Percentiles rank a stretch among this genome's conserved stretches.
Conservation (phyloP, 2,888 invertebrate genomes). For the Nomada hirtipes region DNA sequence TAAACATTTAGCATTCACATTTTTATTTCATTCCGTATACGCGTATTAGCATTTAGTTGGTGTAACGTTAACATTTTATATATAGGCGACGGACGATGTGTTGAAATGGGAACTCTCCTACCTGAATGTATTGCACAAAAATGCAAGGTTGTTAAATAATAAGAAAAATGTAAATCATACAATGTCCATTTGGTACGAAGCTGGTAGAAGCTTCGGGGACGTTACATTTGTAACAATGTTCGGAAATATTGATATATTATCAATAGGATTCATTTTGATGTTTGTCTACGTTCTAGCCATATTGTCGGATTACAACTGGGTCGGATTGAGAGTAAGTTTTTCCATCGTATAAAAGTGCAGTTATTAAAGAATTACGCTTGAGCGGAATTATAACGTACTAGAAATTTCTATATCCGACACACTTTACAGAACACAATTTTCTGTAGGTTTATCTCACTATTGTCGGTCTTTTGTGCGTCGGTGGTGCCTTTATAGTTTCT, state of each 20-base stretch:
- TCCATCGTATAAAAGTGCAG: background rate
- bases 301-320: conserved; percentile 90
- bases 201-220: conserved; percentile 89
- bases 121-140: conserved; percentile 70
- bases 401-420: background rate
- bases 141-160: conserved; percentile 63
- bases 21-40: background rate
- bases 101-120: conserved; percentile 78
- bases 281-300: conserved; percentile 90
- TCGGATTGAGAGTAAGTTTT: conserved; percentile 88
- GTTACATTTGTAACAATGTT: conserved; percentile 89
- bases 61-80: conserved; percentile 16
- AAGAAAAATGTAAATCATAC: conserved; percentile 46
- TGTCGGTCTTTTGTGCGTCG: conserved; percentile 90
- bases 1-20: background rate
- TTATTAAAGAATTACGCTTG: background rate
- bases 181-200: conserved; percentile 76
- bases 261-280: conserved; percentile 89
- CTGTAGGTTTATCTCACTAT: conserved; percentile 87
- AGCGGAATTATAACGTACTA: background rate
- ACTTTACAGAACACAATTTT: background rate
- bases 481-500: conserved; percentile 90
- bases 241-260: conserved; percentile 89
- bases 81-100: conserved; percentile 79
- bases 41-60: background rate